Evolutionary conservation across 1,140 invertebrate genomes (phyloP), one percentile per base, ranked within the genome.

Genomic region (Mercenaria mercenaria): DNA sequence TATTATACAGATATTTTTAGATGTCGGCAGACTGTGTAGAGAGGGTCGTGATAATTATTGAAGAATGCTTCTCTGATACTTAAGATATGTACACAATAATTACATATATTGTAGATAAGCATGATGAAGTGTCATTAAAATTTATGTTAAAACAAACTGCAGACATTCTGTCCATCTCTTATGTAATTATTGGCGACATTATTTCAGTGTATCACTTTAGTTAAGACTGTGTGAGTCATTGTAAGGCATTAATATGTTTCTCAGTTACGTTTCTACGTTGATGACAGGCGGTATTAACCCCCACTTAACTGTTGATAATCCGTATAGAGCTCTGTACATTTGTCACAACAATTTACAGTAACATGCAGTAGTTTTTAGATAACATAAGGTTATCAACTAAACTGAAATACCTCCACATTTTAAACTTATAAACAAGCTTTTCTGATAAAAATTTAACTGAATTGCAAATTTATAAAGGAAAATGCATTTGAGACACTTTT

Each of bases 231-330:
- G 26, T 32, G 26, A 56, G 76, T 79, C 29, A 79, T 39, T 64
- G 11, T 64, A 29, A 18, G 32, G 47, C 76, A 79, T 79, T 52
- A 79, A 56, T 79, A 23, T 37, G 76, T 79, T 52, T n/a, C 76
- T 39, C 6, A 56, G 81, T 83, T 26, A 69, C 81, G 23, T 20
- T 34, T 64, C 0, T 43, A 69, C 64, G 41, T 50, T 69, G 39
- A 47, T 69, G 81, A 83, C 81, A 83, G 81, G 39, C 26, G 41
- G 59, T 34, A 85, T 85, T 85, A 85, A 85, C 83, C 83, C 26
- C 43, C 67, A 85, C 83, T 85, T 85, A 85, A 85, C 83, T 39
- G 69, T 26, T 47, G 41, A 74, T 85, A 76, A 85, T 85, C 83
- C 47, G 37, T n/a, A 32, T 41, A 37, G 34, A n/a, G 37, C 15